phyloP scores from a whole-genome alignment of 2,888 invertebrate species.

The Sinotaia quadrata region DNA sequence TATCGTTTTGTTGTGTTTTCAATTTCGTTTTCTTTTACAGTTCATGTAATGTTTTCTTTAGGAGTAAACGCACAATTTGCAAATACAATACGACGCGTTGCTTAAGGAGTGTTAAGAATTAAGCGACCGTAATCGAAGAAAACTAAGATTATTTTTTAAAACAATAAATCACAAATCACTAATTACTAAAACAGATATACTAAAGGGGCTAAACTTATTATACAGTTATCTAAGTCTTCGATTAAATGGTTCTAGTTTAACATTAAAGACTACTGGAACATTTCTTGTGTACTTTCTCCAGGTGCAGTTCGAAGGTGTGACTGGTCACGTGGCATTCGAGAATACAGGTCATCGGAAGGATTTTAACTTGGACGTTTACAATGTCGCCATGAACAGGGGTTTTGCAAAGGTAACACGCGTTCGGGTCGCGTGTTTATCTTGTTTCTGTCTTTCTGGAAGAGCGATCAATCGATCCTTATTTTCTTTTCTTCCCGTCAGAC shows the following conservation, averaged over 20 bases:
- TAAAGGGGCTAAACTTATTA: too few relatives aligned
- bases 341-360: slow-evolving; percentile 63
- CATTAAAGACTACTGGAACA: not conserved
- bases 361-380: slow-evolving; percentile 63
- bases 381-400: slow-evolving; percentile 59
- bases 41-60: too few relatives aligned
- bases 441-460: not conserved
- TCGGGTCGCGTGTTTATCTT: not conserved
- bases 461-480: not conserved
- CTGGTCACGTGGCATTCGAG: slow-evolving; percentile 67
- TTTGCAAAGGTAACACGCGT: slow-evolving; percentile 55
- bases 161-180: too few relatives aligned
- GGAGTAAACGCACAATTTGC: too few relatives aligned
- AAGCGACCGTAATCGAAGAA: too few relatives aligned
- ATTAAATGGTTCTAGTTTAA: not conserved
- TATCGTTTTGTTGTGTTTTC: too few relatives aligned
- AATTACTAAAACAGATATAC: too few relatives aligned
- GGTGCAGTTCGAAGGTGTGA: slow-evolving; percentile 64
- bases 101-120: too few relatives aligned
- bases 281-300: slow-evolving; percentile 39
- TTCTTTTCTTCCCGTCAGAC: too few relatives aligned
- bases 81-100: too few relatives aligned
- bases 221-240: not conserved
- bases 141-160: too few relatives aligned
- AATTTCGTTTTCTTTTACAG: too few relatives aligned